Evolutionary conservation across 2,888 invertebrate genomes (phyloP), one percentile per base, ranked within the genome.

Genomic region (Trichogramma evanescens): DNA sequence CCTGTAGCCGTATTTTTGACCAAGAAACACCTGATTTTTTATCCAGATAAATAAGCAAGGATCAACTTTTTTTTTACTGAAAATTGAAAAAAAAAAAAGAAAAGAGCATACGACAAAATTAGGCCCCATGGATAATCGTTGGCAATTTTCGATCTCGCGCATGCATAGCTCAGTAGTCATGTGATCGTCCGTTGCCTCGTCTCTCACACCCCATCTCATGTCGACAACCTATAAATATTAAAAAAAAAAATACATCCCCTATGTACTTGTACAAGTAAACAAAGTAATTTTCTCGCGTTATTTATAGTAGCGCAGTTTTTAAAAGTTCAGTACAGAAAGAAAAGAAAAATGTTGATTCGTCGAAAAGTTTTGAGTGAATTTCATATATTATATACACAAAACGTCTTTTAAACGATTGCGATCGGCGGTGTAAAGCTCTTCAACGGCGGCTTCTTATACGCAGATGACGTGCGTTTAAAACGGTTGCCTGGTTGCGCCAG

Each of bases 151-250:
- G 65, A 98, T 97, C 81, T 98, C 98, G 65, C 93, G 86, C 94
- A 98, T 96, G 75, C 98, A 98, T 0, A 98, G 84, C 72, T 96
- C 95, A 0, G 97, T 97, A 26, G 97, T 98, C 96, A 96, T 96
- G 81, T 98, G 98, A 85, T 98, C 98, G 72, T 98, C 97, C 0
- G 97, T 98, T 0, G 97, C 96, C 79, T 97, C 97, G 73, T 98
- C 97, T 71, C 97, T 82, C 0, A 97, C 96, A 5, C 97, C 97
- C 97, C 97, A 97, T 72, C 97, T 83, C 97, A 97, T 97, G 79
- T 97, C 97, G 41, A 97, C 97, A 4, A 97, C 96, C 94, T 94
- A 68, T 7, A 63, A 42, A 39, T 54, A 4, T 38, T 4, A 43
- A 45, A 51, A 6, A n/a, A 26, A 48, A n/a, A 40, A 9, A 1